Percentiles rank a stretch among this genome's conserved stretches.
phyloP scores from a whole-genome alignment of 2,888 invertebrate species.

The Morpho helenor region DNA sequence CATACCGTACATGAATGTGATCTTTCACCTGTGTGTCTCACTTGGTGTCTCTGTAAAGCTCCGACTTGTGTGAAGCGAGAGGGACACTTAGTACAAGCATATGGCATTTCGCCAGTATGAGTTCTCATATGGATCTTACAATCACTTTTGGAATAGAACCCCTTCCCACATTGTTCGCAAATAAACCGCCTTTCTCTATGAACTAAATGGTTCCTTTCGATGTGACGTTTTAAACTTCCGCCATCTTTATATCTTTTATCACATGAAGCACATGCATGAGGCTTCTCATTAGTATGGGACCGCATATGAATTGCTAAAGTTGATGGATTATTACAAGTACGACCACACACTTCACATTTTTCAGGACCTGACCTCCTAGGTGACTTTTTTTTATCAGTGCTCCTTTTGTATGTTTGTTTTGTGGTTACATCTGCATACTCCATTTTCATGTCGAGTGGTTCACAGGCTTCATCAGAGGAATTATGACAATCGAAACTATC shows the following conservation, averaged over 20 bases:
- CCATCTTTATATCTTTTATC: slow-evolving; percentile 54
- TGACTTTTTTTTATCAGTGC: background rate
- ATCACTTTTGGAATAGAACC: slow-evolving; percentile 52
- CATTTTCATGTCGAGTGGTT: slow-evolving; percentile 33
- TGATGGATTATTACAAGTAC: slow-evolving; percentile 44
- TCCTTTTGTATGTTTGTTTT: slow-evolving; percentile 8
- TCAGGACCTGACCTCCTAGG: slow-evolving; percentile 2
- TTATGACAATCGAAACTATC: background rate
- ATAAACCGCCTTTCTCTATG: slow-evolving; percentile 46
- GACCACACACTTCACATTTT: slow-evolving; percentile 46
- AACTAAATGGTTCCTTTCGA: slow-evolving; percentile 44
- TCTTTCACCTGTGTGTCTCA: slow-evolving; percentile 49
- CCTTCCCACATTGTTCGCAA: slow-evolving; percentile 65
- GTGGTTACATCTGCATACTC: slow-evolving; percentile 34
- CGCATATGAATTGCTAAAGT: slow-evolving; percentile 48
- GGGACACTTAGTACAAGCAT: slow-evolving; percentile 49
- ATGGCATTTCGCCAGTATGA: slow-evolving; percentile 66
- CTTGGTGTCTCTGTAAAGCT: slow-evolving; percentile 49
- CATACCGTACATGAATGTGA: slow-evolving; percentile 50
- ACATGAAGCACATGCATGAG: slow-evolving; percentile 48
- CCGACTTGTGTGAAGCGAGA: slow-evolving; percentile 52
- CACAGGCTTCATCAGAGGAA: background rate
- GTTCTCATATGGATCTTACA: slow-evolving; percentile 55
- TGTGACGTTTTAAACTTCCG: slow-evolving; percentile 51
- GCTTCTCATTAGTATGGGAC: slow-evolving; percentile 51